Conservation (phyloP, 2,888 invertebrate species). For the Gortyna flavago region DNA sequence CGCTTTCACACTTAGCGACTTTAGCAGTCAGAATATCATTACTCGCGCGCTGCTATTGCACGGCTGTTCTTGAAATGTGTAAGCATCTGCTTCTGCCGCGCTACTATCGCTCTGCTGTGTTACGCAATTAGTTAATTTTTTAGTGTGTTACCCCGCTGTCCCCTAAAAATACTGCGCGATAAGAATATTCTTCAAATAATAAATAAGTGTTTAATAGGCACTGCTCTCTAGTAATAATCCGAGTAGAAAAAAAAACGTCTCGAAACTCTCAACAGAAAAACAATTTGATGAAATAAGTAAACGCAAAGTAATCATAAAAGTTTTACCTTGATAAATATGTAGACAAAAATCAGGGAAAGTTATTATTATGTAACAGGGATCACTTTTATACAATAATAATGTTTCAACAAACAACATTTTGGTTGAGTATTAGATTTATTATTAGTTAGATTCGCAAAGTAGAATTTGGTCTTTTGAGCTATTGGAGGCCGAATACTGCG, state of each 20-base stretch:
- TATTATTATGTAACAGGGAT: constrained; percentile 32
- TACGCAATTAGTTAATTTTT: no score
- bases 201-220: not conserved
- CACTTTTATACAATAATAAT: constrained; percentile 20
- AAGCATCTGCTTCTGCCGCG: no score
- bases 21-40: no score
- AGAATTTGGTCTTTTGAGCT: not conserved
- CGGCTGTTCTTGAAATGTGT: no score
- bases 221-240: constrained; percentile 5
- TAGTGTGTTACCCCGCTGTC: not conserved
- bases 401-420: constrained; percentile 5
- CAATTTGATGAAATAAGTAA: constrained; percentile 51
- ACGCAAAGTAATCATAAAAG: constrained; percentile 60
- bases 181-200: not conserved
- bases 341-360: constrained; percentile 35
- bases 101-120: no score
- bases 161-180: not conserved
- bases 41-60: no score
- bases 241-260: constrained; percentile 21
- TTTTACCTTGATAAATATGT: constrained; percentile 49
- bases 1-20: no score
- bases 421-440: constrained; percentile 6
- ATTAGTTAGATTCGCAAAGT: not conserved
- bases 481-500: not conserved
- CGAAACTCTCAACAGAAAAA: constrained; percentile 34